Conservation (phyloP, 2,888 invertebrate genomes). For the Ischnura elegans region DNA sequence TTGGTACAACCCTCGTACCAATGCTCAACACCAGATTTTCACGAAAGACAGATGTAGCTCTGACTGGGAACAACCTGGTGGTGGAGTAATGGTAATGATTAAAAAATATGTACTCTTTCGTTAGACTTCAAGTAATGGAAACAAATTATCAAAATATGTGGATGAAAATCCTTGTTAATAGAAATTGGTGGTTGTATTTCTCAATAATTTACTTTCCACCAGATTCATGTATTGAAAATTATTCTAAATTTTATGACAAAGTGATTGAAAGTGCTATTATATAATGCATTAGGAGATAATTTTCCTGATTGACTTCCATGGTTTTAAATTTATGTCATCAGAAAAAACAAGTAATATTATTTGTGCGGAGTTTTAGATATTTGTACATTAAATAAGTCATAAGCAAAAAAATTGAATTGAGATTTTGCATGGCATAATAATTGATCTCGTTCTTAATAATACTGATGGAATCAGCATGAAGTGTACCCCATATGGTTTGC, state of each 20-base stretch:
- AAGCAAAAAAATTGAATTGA: not conserved
- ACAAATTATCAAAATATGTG: not conserved
- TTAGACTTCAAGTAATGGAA: not conserved
- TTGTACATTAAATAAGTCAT: not conserved
- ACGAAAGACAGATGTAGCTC: too few relatives aligned
- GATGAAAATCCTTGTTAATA: not conserved
- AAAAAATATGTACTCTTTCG: not conserved
- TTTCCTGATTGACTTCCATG: not conserved
- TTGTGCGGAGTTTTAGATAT: not conserved
- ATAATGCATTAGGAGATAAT: not conserved
- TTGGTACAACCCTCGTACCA: too few relatives aligned
- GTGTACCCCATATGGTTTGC: too few relatives aligned
- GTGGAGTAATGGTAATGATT: not conserved
- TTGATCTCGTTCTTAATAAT: too few relatives aligned
- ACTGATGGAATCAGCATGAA: too few relatives aligned
- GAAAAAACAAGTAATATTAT: not conserved
- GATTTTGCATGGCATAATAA: too few relatives aligned
- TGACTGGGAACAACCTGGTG: not conserved
- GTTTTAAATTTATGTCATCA: not conserved
- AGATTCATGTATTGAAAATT: not conserved
- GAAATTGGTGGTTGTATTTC: not conserved
- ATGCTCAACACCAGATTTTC: too few relatives aligned
- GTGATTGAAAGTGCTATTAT: not conserved
- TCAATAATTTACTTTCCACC: not conserved
- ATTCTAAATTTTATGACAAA: not conserved